phyloP scores from a whole-genome alignment of 2,113 vertebrate genomes.

The Pseudopodoces humilis region DNA sequence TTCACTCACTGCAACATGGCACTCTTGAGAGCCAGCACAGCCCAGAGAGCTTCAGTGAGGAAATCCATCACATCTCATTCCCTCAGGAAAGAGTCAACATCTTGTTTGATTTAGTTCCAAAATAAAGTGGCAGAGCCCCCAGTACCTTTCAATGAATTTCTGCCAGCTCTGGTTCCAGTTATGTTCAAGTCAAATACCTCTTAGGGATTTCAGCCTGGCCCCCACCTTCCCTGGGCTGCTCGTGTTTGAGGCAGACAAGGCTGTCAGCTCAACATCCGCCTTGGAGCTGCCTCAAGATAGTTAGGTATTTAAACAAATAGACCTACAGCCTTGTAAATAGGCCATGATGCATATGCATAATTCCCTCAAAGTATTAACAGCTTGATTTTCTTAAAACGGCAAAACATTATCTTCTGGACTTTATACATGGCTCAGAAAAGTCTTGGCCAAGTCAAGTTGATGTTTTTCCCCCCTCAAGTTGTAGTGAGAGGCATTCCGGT shows the following conservation, averaged over 20 bases:
- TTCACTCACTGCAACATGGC: not conserved
- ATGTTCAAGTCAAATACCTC: not conserved
- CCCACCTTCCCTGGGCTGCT: accelerated
- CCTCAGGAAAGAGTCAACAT: not conserved
- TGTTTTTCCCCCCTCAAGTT: not conserved
- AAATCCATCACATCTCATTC: not conserved
- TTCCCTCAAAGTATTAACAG: not conserved
- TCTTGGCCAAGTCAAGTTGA: not conserved
- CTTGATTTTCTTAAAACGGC: not conserved
- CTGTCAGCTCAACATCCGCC: not conserved
- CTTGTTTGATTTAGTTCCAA: slow-evolving; percentile 4
- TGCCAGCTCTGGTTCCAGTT: not conserved
- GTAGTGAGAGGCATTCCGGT: not conserved
- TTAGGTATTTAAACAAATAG: not conserved
- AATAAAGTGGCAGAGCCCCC: not conserved
- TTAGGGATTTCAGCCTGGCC: not conserved
- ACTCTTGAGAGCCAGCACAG: not conserved
- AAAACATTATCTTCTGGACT: not conserved
- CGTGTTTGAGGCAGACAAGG: not conserved
- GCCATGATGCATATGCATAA: not conserved
- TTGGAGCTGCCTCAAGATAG: not conserved
- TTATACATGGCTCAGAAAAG: not conserved
- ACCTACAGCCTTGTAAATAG: not conserved
- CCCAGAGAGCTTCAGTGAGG: not conserved
- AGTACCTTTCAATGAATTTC: not conserved